phyloP scores from a whole-genome alignment of 2,797 vertebrate species.

The Notamacropus eugenii region DNA sequence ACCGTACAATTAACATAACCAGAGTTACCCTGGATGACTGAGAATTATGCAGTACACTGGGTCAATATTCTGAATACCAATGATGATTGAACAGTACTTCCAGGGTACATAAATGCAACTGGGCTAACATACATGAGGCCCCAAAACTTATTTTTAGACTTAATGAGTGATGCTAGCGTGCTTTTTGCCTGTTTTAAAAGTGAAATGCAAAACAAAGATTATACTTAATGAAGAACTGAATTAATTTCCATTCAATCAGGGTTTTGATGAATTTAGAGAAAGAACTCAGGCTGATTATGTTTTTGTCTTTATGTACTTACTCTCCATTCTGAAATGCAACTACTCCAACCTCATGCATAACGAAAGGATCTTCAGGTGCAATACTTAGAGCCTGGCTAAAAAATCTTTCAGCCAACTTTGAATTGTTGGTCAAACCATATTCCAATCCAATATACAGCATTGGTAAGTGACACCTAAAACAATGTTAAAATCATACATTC shows the following conservation, averaged over 20 bases:
- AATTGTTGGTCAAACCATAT: conserved; percentile 99
- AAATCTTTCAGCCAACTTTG: conserved; percentile 97
- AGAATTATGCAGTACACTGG: neutral
- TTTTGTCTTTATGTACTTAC: conserved; percentile 87
- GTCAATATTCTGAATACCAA: neutral
- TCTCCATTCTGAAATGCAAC: conserved; percentile 99
- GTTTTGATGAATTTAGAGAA: neutral
- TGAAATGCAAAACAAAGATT: conserved; percentile 32
- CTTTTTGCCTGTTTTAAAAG: conserved; percentile 31
- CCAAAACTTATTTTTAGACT: neutral
- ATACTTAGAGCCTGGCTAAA: conserved; percentile 98
- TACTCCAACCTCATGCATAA: conserved; percentile 98
- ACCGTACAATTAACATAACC: neutral
- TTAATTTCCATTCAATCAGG: neutral
- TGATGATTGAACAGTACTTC: neutral
- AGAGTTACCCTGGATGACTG: neutral
- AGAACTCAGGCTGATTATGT: neutral
- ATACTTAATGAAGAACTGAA: neutral
- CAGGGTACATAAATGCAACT: neutral
- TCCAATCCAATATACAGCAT: conserved; percentile 99
- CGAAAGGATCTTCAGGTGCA: conserved; percentile 98
- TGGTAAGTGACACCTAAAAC: conserved; percentile 94
- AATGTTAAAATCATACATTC: conserved; percentile 3
- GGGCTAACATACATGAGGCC: neutral
- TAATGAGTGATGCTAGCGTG: neutral